A percentile compares a stretch with the other conserved stretches of the same genome.
phyloP scores from a whole-genome alignment of 64 coral and sea anemone genomes.

The Stylophora pistillata region DNA sequence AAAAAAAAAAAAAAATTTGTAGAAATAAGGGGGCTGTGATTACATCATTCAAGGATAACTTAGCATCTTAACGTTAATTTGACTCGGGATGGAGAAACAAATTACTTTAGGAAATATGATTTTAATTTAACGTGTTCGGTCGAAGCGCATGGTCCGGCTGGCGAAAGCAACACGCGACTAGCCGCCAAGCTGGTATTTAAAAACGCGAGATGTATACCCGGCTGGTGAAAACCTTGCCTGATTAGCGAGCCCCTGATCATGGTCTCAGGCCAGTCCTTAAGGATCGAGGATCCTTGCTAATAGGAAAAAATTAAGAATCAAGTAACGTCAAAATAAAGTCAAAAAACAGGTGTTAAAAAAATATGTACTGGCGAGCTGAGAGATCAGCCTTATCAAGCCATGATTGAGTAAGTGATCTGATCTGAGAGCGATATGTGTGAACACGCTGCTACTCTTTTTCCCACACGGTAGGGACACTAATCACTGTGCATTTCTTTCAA shows the following conservation, averaged over 20 bases:
- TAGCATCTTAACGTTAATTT: background rate
- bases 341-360: background rate
- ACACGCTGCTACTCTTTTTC: background rate
- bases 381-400: background rate
- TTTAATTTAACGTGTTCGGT: background rate
- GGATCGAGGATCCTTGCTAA: background rate
- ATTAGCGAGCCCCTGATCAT: background rate
- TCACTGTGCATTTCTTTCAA: conserved; percentile 20
- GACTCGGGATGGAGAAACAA: background rate
- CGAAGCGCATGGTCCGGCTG: background rate
- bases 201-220: background rate
- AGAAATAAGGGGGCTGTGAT: background rate
- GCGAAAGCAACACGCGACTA: background rate
- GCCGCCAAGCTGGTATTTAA: background rate
- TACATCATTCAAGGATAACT: background rate
- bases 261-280: background rate
- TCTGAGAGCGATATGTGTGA: background rate
- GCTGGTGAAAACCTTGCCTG: background rate
- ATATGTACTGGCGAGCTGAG: background rate
- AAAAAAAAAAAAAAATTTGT: background rate
- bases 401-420: background rate
- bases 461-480: background rate
- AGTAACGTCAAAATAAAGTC: background rate
- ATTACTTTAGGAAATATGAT: background rate
- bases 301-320: background rate